These are phyloP conservation scores for Lucifuga dentata DNA, from an alignment of 2,113 vertebrate species.

Conservation along the genomic window DNA sequence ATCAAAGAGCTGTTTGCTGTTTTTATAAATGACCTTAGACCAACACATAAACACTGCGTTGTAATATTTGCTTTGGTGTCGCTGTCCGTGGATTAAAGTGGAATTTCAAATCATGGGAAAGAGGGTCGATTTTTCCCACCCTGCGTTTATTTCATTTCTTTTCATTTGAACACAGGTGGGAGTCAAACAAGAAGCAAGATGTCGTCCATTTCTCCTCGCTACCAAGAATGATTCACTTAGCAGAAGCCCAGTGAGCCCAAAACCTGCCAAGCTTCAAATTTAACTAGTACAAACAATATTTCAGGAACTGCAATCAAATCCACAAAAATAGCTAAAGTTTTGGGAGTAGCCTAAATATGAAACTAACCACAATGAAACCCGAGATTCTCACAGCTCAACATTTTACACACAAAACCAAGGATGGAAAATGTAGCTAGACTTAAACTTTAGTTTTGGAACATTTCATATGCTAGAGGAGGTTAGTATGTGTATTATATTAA, in stretches of 20 bases:
- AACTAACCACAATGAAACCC: conserved; percentile 8
- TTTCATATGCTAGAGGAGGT: no score
- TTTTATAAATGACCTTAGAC: no score
- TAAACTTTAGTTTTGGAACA: not conserved
- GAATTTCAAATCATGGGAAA: not conserved
- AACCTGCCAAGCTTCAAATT: conserved; percentile 20
- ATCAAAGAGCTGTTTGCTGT: no score
- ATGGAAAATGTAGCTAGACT: not conserved
- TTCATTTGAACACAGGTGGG: not conserved
- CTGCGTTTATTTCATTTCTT: conserved; percentile 25
- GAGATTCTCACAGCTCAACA: not conserved
- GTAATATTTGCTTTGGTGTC: conserved; percentile 22
- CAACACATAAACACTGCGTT: conserved; percentile 6
- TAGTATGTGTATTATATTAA: no score
- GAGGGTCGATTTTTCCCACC: not conserved
- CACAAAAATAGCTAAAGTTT: not conserved
- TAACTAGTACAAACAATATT: conserved; percentile 21
- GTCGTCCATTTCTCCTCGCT: not conserved
- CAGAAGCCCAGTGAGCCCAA: conserved; percentile 12
- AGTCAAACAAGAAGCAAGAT: not conserved
- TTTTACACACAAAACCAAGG: not conserved
- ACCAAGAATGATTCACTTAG: conserved; percentile 14
- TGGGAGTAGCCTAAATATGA: conserved; percentile 2
- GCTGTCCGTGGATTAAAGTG: conserved; percentile 29
- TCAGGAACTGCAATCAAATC: conserved; percentile 5